Evolutionary conservation across 2,888 invertebrate genomes (phyloP), one percentile per base, ranked within the genome.

Genomic region (Idaea biselata): DNA sequence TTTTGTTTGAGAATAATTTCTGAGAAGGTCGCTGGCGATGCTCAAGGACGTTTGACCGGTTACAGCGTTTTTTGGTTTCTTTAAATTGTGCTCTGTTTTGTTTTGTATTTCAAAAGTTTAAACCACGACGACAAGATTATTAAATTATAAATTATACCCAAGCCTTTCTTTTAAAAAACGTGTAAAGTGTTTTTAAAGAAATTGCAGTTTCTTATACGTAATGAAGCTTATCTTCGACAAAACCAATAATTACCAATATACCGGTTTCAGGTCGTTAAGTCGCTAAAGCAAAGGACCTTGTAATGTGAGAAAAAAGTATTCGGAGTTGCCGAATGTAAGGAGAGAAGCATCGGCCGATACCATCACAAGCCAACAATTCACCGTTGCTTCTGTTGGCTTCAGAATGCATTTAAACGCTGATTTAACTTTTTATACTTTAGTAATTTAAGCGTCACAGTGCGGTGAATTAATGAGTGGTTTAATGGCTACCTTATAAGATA

Each of bases 11-110:
- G 75, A 77, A 73, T 78, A 78, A 76, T 69, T 88, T 88, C 84
- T 82, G 80, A 80, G 87, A 90, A 90, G 89, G 89, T 84, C 86
- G 83, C 69, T 63, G 66, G 63, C 86, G 83, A 68, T 63, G 66
- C 64, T 70, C 88, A 90, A 91, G 89, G 89, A 85, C 88, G 83
- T 74, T 75, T 59, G 67, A 57, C 68, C 63, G 69, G 67, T 68
- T 17, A 18, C 17, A 56, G 7, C 33, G 7, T 33, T 33, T 44
- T 44, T 44, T 44, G 44, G 44, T 56, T 56, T 16, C 4, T 56
- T 56, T 18, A 18, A 56, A 14, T 14, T 18, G 56, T 17, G 56
- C 11, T 25, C 25, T 25, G 25, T 25, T 25, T 25, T 25, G 2
- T 56, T 18, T 56, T 56, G 18, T 17, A 4, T 56, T 14, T 56